phyloP scores from a whole-genome alignment of 2,113 vertebrate species.

The Peromyscus polionotus region DNA sequence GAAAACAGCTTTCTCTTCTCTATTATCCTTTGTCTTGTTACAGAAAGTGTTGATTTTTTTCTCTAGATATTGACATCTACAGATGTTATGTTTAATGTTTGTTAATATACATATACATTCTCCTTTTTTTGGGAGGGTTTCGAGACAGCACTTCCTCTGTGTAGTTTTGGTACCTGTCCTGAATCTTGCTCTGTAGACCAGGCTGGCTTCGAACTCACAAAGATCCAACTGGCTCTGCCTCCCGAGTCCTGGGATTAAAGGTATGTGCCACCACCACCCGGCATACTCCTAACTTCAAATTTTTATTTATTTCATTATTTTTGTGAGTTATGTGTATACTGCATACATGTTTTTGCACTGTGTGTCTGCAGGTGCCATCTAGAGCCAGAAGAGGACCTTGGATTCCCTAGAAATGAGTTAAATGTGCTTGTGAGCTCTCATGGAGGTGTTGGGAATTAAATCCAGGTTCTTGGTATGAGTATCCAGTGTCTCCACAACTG shows the following conservation, averaged over 20 bases:
- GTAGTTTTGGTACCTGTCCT: no score
- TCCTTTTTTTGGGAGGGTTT: no score
- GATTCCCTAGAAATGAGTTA: not conserved
- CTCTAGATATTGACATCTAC: not conserved
- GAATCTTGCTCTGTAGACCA: no score
- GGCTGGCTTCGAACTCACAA: no score
- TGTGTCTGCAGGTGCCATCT: not conserved
- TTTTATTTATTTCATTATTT: not conserved
- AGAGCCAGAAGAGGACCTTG: not conserved
- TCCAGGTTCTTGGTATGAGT: no score
- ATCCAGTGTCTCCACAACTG: not conserved
- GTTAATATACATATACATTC: not conserved
- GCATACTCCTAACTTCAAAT: not conserved
- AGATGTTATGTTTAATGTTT: not conserved
- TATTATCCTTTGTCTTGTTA: not conserved
- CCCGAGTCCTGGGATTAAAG: no score
- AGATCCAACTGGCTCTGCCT: no score
- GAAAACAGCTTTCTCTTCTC: not conserved
- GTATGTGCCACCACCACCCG: no score
- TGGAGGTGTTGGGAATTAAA: not conserved
- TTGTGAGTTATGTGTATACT: not conserved
- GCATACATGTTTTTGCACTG: not conserved
- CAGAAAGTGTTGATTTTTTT: not conserved
- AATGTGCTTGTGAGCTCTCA: not conserved
- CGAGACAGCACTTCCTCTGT: no score